phyloP scores from a whole-genome alignment of 2,888 invertebrate genomes.

The Phaedon cochleariae region DNA sequence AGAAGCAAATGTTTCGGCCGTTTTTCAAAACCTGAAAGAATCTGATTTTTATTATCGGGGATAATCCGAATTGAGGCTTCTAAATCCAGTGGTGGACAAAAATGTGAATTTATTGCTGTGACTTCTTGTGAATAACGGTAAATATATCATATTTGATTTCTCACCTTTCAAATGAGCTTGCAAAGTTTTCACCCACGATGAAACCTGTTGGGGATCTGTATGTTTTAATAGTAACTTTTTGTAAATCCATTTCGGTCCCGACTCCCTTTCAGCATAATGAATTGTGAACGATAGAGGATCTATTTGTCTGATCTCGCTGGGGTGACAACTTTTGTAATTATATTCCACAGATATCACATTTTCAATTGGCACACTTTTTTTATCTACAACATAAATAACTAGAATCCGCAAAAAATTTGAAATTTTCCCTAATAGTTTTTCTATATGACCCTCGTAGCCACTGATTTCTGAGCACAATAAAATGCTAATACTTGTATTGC shows the following conservation, averaged over 20 bases:
- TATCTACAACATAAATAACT: conserved; percentile 55
- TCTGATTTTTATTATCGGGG: no score
- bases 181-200: conserved; percentile 70
- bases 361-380: conserved; percentile 66
- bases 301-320: conserved; percentile 54
- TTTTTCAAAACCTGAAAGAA: conserved; percentile 62
- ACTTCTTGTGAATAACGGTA: no score
- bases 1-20: conserved; percentile 77
- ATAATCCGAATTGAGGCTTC: no score
- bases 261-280: conserved; percentile 69
- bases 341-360: conserved; percentile 67
- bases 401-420: no score
- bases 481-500: no score
- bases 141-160: neutral
- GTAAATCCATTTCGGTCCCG: conserved; percentile 69
- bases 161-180: conserved; percentile 65
- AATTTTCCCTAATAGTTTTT: no score
- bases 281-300: conserved; percentile 66
- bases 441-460: no score
- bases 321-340: conserved; percentile 59
- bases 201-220: conserved; percentile 68
- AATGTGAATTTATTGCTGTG: no score
- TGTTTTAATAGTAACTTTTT: conserved; percentile 68
- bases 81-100: no score
- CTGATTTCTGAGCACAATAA: no score